Percentiles rank a stretch among this genome's conserved stretches.
These are phyloP conservation scores for Casuarius casuarius DNA, from an alignment of 2,113 vertebrate species.

Conservation along the genomic window DNA sequence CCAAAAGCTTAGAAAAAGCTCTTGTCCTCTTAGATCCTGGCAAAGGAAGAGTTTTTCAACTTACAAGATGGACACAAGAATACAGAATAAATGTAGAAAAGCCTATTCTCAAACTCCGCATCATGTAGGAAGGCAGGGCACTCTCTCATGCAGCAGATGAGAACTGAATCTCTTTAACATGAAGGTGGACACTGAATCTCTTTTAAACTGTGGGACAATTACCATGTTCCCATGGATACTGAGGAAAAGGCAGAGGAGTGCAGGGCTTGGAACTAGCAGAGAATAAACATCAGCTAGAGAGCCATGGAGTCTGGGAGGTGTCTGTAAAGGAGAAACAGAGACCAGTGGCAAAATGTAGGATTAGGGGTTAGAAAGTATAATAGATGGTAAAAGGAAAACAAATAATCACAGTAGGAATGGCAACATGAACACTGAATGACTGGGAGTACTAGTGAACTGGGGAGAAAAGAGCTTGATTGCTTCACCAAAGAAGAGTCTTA, in stretches of 20 bases:
- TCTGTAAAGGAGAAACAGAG: neutral
- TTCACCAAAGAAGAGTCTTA: neutral
- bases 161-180: neutral
- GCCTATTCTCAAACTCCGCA: neutral
- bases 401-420: neutral
- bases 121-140: neutral
- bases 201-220: neutral
- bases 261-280: neutral
- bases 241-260: constrained; percentile 33
- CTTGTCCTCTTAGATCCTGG: constrained; percentile 6
- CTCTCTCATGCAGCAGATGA: constrained; percentile 15
- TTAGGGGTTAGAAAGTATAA: neutral
- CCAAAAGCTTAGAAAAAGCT: neutral
- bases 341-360: neutral
- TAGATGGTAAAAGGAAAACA: neutral
- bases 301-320: neutral
- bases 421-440: neutral
- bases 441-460: neutral
- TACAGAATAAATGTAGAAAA: constrained; percentile 13
- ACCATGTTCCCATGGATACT: constrained; percentile 58
- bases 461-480: neutral
- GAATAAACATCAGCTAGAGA: constrained; percentile 48
- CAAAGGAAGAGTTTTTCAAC: neutral
- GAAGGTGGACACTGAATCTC: constrained; percentile 54
- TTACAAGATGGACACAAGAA: neutral